A percentile compares a stretch with the other conserved stretches of the same genome.
Conservation (phyloP, 2,797 vertebrate species). For the Pseudochaenichthys georgianus region DNA sequence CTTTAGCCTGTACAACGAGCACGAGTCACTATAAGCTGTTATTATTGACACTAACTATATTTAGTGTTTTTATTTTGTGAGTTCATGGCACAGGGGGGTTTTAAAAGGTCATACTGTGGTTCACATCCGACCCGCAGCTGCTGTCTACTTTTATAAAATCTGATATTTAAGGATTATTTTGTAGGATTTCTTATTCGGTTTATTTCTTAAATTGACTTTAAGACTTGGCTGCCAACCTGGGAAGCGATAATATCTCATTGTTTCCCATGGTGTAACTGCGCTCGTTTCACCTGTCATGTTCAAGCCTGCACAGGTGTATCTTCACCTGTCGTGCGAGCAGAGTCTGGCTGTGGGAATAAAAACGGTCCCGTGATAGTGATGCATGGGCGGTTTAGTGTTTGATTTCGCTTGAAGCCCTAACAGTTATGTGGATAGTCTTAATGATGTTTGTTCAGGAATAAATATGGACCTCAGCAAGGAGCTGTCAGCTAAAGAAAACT, state of each 20-base stretch:
- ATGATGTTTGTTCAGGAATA: constrained; percentile 73
- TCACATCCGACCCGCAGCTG: constrained; percentile 32
- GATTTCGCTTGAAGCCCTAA: constrained; percentile 69
- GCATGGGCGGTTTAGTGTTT: constrained; percentile 71
- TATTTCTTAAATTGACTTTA: constrained; percentile 14
- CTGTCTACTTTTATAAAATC: constrained; percentile 4
- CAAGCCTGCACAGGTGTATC: constrained; percentile 85
- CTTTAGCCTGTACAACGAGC: constrained; percentile 59
- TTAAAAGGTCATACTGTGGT: constrained; percentile 17
- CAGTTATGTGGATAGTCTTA: constrained; percentile 64
- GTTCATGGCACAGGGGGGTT: constrained; percentile 24
- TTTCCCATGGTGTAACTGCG: constrained; percentile 62
- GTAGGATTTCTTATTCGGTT: background rate
- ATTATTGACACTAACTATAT: constrained; percentile 29
- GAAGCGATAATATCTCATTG: constrained; percentile 35
- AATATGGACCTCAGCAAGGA: constrained; percentile 19
- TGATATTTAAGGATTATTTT: background rate
- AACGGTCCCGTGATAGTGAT: constrained; percentile 50
- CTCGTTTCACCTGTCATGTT: constrained; percentile 84
- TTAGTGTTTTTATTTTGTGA: constrained; percentile 16
- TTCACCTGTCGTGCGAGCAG: constrained; percentile 83
- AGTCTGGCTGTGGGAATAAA: constrained; percentile 60
- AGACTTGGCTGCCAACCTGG: constrained; percentile 3
- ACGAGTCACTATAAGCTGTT: constrained; percentile 38
- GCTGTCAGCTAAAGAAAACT: constrained; percentile 22